These are phyloP conservation scores for Microplitis demolitor DNA, from an alignment of 1,140 invertebrate species.

Conservation along the genomic window DNA sequence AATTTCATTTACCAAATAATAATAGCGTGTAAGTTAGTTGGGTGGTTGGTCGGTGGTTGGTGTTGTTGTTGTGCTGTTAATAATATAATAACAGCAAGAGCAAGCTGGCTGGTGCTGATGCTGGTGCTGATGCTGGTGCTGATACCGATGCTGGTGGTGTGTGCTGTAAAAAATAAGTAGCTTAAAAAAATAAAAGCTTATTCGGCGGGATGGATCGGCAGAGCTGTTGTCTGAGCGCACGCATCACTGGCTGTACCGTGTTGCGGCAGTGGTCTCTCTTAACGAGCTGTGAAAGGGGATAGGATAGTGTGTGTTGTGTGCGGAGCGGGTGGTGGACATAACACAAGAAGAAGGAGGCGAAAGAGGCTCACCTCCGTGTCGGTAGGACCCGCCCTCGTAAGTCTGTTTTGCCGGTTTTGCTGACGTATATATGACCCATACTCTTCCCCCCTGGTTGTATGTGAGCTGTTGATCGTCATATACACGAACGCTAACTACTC, in stretches of 20 bases:
- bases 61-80: too few relatives aligned
- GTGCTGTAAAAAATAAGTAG: too few relatives aligned
- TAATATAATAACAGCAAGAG: too few relatives aligned
- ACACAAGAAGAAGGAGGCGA: not conserved
- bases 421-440: conserved; percentile 28
- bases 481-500: not conserved
- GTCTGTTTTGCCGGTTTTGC: conserved; percentile 6
- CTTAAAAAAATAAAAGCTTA: too few relatives aligned
- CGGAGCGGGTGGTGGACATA: not conserved
- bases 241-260: too few relatives aligned
- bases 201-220: too few relatives aligned
- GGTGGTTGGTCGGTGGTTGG: too few relatives aligned
- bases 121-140: too few relatives aligned
- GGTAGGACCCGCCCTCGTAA: conserved; percentile 7
- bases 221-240: too few relatives aligned
- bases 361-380: conserved; percentile 2
- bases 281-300: conserved; percentile 3
- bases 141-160: too few relatives aligned
- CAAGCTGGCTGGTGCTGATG: too few relatives aligned
- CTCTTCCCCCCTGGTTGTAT: not conserved
- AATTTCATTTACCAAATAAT: not conserved
- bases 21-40: not conserved
- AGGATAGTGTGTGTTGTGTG: not conserved
- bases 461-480: not conserved
- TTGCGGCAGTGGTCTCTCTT: too few relatives aligned